Percentiles rank a stretch among this genome's conserved stretches.
These are phyloP conservation scores for Chironomus tepperi DNA, from an alignment of 1,140 invertebrate species.

Conservation along the genomic window DNA sequence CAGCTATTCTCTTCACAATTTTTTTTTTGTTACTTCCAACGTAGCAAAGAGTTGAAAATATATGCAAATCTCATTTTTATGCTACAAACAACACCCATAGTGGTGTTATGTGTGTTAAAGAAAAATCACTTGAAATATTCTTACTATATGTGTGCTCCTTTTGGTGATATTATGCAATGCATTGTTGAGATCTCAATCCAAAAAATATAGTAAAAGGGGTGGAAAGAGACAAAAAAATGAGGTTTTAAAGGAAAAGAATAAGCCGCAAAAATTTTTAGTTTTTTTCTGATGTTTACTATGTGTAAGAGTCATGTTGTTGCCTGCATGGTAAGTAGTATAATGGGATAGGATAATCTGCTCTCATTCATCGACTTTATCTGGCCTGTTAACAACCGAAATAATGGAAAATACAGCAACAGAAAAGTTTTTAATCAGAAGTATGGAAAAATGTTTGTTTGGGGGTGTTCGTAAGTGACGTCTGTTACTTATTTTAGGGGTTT, in stretches of 20 bases:
- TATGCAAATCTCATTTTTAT: slow-evolving; percentile 23
- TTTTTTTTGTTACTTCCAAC: background rate
- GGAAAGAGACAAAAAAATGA: background rate
- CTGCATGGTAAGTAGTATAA: too few species aligned
- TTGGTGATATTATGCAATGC: background rate
- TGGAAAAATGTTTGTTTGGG: background rate
- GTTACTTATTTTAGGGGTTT: background rate
- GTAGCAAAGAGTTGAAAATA: background rate
- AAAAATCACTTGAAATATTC: background rate
- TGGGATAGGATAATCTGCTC: background rate
- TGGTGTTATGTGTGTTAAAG: background rate
- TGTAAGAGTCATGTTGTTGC: too few species aligned
- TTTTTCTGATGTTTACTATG: too few species aligned
- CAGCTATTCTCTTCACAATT: background rate
- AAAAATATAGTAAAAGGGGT: background rate
- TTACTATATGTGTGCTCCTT: too few species aligned
- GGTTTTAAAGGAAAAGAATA: background rate
- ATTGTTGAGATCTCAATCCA: background rate
- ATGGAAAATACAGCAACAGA: background rate
- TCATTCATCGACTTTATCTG: slow-evolving; percentile 7
- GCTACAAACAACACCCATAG: slow-evolving; percentile 13
- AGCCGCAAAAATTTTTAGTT: background rate
- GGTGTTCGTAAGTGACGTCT: too few species aligned
- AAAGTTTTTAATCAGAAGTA: slow-evolving; percentile 21
- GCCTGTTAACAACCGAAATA: background rate